phyloP scores from a whole-genome alignment of 1,140 invertebrate genomes.

The Ceratina australensis region DNA sequence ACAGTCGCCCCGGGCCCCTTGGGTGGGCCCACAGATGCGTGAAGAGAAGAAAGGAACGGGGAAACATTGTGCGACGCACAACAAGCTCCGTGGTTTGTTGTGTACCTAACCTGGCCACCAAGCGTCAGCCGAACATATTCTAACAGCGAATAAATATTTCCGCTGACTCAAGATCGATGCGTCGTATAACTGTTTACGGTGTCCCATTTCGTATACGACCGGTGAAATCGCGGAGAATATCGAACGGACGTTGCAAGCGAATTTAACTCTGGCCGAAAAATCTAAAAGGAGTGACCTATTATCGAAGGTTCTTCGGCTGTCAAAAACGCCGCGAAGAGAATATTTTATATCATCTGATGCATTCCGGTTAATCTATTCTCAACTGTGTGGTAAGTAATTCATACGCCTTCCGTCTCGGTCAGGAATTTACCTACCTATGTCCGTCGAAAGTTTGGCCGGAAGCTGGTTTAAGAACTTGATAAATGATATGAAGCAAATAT shows the following conservation, averaged over 20 bases:
- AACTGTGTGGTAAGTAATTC: too few species aligned
- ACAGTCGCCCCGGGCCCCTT: slow-evolving; percentile 32
- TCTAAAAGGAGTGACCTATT: too few species aligned
- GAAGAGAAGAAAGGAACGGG: slow-evolving; percentile 47
- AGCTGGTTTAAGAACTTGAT: too few species aligned
- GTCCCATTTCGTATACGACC: slow-evolving; percentile 15
- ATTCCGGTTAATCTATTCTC: too few species aligned
- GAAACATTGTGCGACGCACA: slow-evolving; percentile 38
- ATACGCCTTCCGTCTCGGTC: too few species aligned
- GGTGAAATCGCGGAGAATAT: not conserved
- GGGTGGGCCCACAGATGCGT: slow-evolving; percentile 58
- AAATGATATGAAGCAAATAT: too few species aligned
- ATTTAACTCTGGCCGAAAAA: too few species aligned
- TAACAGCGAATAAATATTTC: slow-evolving; percentile 51
- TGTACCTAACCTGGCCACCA: not conserved
- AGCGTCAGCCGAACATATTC: slow-evolving; percentile 36
- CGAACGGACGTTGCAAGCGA: not conserved
- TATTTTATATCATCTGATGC: too few species aligned
- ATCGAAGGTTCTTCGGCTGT: too few species aligned
- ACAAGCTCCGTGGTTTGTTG: slow-evolving; percentile 20
- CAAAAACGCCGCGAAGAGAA: too few species aligned
- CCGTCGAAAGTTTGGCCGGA: too few species aligned
- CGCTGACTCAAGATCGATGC: slow-evolving; percentile 12
- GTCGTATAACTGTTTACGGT: slow-evolving; percentile 6
- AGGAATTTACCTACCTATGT: too few species aligned